Base-by-base conservation (phyloP, 1,140 invertebrate species). In the Pogonomyrmex californicus region DNA sequence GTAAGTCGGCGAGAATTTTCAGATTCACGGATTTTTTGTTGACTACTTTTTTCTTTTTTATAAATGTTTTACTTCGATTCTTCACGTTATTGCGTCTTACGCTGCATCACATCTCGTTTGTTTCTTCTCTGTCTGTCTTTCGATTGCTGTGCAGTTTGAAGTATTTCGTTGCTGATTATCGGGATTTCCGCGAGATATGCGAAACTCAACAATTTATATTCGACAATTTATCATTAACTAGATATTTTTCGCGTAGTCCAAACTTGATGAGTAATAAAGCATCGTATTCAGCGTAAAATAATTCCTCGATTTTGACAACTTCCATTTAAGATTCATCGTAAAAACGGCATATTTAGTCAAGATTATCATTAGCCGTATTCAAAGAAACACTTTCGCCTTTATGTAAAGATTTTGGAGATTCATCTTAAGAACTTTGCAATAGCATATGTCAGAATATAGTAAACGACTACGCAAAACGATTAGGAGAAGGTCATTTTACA, bases 1-100 rank as follows among this genome's bases (percentile, higher is more conserved):
- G 97, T 98, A 96, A 96, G 97, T 97, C 33, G 5, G 12, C 65
- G 17, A 77, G 12, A 60, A 76, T 2, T 4, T 47, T 70, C 23
- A 49, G 17, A 3, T 60, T 33, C 33, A 41, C 47, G 58, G n/a
- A 10, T n/a, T 36, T 47, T 36, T 73, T 38, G 41, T 47, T 82
- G 12, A 60, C 12, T 44, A 56, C n/a, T 23, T 41, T 75, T 75
- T 75, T 75, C 58, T 44, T 44, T 56, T 44, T 54, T 56, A 23
- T 58, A 30, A 60, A 73, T 73, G 66, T 82, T 49, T 6, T 51
- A 73, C 23, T 36, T n/a, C 33, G 41, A 82, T 73, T 82, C 70
- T 66, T 73, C 54, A 60, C 41, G 44, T 88, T 86, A 82, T 63
- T 75, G 65, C 76, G 54, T 47, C 73, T 86, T 49, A 86, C 56